These are phyloP conservation scores for Montipora efflorescens DNA, from an alignment of 64 coral and sea anemone genomes.

Conservation along the genomic window DNA sequence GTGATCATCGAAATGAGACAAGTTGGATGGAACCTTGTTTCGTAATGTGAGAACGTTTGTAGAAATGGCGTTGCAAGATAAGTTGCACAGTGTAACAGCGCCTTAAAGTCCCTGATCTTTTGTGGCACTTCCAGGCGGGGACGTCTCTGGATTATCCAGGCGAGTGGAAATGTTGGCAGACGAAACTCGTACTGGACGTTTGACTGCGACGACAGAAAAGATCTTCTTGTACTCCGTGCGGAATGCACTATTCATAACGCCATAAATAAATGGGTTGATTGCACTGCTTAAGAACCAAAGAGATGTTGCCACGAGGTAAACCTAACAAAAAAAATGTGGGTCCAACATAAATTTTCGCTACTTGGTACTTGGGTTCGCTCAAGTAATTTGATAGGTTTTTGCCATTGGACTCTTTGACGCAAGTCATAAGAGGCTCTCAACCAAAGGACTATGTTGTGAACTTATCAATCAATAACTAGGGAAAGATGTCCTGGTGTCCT, in stretches of 20 bases:
- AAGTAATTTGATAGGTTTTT: background rate
- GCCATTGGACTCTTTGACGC: background rate
- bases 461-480: no score
- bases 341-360: no score
- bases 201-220: background rate
- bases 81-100: no score
- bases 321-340: background rate
- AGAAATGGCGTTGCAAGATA: no score
- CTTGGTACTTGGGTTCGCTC: background rate
- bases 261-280: conserved; percentile 41
- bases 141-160: background rate
- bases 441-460: no score
- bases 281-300: conserved; percentile 28
- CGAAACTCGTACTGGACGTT: background rate
- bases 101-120: background rate
- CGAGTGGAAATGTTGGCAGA: no score
- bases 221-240: conserved; percentile 34
- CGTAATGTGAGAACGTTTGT: no score
- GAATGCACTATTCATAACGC: conserved; percentile 22
- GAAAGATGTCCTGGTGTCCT: no score
- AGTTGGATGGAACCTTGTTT: no score
- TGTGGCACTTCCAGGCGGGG: background rate
- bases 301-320: conserved; percentile 28
- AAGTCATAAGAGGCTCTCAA: no score
- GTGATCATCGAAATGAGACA: no score